Evolutionary conservation across 2,113 vertebrate species (phyloP).

Genomic region (Vidua macroura): DNA sequence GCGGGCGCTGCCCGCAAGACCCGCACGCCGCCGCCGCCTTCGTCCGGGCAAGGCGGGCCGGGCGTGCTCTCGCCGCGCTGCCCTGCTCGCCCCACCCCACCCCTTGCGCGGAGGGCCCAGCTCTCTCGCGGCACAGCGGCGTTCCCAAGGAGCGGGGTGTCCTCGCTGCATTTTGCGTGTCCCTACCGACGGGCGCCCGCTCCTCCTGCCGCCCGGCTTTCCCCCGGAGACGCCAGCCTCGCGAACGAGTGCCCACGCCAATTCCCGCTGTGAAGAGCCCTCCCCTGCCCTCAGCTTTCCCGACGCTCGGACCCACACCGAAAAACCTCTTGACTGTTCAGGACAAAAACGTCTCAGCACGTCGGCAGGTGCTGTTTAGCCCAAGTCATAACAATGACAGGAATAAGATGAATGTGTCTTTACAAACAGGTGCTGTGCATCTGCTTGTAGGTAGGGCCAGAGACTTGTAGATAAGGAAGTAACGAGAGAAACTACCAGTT

Average conservation of each 20-base stretch:
- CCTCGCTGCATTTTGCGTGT: too few relatives aligned
- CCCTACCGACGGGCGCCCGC: too few relatives aligned
- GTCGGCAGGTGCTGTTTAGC: rapidly evolving
- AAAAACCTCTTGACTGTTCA: too few relatives aligned
- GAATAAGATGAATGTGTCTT: background rate
- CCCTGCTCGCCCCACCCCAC: background rate
- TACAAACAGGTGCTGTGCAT: background rate
- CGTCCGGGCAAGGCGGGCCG: background rate
- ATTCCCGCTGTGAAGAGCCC: background rate
- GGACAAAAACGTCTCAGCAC: background rate
- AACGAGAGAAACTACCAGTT: background rate
- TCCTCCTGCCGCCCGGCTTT: background rate
- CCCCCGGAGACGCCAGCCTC: rapidly evolving
- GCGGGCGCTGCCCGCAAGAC: background rate
- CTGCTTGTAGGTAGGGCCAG: background rate
- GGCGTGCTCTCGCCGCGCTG: background rate
- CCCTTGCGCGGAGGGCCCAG: background rate
- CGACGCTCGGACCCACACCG: background rate
- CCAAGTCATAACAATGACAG: too few relatives aligned
- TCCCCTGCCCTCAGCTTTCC: too few relatives aligned
- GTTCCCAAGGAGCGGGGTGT: too few relatives aligned
- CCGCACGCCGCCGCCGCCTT: background rate
- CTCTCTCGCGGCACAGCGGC: too few relatives aligned
- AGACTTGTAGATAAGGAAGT: background rate
- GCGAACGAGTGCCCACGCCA: rapidly evolving